phyloP scores from a whole-genome alignment of 1,140 invertebrate species.

The Tachypleus tridentatus region DNA sequence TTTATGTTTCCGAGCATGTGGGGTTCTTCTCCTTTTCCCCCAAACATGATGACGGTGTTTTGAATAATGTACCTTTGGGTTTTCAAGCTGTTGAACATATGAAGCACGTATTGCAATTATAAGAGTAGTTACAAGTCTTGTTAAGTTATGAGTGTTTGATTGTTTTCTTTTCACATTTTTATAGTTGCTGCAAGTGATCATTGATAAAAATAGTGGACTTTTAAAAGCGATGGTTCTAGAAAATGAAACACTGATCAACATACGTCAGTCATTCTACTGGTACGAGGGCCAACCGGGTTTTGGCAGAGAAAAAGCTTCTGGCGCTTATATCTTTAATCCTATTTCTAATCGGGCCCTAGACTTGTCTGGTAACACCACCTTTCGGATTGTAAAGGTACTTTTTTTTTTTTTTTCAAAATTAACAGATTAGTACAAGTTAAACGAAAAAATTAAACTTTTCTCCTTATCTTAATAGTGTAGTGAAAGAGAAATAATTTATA shows the following conservation, averaged over 20 bases:
- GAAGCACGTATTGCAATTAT: too few species aligned
- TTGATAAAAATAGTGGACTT: conserved; percentile 32
- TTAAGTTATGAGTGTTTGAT: background rate
- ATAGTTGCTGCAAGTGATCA: conserved; percentile 16
- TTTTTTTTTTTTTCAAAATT: background rate
- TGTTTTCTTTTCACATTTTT: conserved; percentile 1
- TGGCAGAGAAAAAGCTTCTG: conserved; percentile 24
- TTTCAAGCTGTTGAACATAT: too few species aligned
- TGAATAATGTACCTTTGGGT: too few species aligned
- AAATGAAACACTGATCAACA: conserved; percentile 3
- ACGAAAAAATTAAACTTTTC: too few species aligned
- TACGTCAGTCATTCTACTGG: conserved; percentile 23
- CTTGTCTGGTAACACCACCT: conserved; percentile 19
- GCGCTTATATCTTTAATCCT: conserved; percentile 28
- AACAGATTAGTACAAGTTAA: too few species aligned
- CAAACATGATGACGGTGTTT: too few species aligned
- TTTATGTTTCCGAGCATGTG: too few species aligned
- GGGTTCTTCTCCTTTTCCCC: too few species aligned
- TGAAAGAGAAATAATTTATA: too few species aligned
- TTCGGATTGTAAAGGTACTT: conserved; percentile 22
- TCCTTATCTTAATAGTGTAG: too few species aligned
- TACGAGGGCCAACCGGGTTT: conserved; percentile 21
- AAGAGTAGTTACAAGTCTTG: too few species aligned
- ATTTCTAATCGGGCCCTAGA: conserved; percentile 16
- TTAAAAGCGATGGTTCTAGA: conserved; percentile 32